phyloP scores from a whole-genome alignment of 2,888 invertebrate genomes.

The Abrostola triplasia region DNA sequence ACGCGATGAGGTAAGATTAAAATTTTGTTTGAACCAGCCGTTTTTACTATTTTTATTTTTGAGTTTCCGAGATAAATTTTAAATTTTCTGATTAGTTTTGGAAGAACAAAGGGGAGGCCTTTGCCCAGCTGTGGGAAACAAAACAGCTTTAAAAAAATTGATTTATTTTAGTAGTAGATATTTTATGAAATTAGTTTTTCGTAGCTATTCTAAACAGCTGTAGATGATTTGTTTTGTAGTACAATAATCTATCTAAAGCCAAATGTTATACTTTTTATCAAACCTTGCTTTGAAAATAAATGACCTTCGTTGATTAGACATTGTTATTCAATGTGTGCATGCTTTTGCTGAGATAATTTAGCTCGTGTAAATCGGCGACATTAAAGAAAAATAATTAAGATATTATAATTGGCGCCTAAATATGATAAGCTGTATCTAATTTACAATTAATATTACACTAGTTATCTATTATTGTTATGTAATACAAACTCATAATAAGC shows the following conservation, averaged over 20 bases:
- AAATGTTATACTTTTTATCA: neutral
- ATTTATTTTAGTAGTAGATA: too few relatives aligned
- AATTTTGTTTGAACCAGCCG: slow-evolving; percentile 14
- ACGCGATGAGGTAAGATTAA: slow-evolving; percentile 51
- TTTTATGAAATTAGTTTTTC: too few relatives aligned
- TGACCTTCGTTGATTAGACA: slow-evolving; percentile 1
- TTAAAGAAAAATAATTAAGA: neutral
- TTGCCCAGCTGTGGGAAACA: too few relatives aligned
- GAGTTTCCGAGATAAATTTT: neutral
- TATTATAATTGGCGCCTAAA: neutral
- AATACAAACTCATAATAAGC: neutral
- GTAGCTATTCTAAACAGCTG: too few relatives aligned
- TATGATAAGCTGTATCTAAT: neutral
- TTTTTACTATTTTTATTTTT: slow-evolving; percentile 12
- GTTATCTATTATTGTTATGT: slow-evolving; percentile 1
- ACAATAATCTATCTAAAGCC: neutral
- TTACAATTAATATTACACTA: neutral
- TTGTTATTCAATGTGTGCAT: neutral
- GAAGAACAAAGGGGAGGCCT: too few relatives aligned
- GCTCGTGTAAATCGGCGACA: neutral
- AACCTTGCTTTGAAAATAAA: neutral
- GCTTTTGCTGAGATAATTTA: neutral
- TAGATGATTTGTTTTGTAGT: neutral
- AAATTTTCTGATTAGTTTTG: too few relatives aligned
- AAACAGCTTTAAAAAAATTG: too few relatives aligned